Evolutionary conservation across 2,113 vertebrate genomes (phyloP), one percentile per base, ranked within the genome.

Genomic region (Leucopsar rothschildi): DNA sequence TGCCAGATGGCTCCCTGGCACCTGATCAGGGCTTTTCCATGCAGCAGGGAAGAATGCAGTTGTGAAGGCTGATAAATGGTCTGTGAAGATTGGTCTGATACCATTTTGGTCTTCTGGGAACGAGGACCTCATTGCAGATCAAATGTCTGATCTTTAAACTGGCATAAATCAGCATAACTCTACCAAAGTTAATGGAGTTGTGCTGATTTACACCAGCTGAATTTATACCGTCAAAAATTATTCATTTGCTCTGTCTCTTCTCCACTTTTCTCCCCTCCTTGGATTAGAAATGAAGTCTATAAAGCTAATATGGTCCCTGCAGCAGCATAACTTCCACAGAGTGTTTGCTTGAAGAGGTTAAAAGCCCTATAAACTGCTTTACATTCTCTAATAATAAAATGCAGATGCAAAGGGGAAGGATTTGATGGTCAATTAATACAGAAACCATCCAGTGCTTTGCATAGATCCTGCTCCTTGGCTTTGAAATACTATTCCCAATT

Each of bases 351-450:
- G 97, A 98, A 98, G 98, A 98, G 97, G 98, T 98, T 98, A 98
- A 98, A 98, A 98, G 97, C 92, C 95, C 95, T 97, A 92, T 97
- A 97, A 97, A 98, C 96, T 96, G 93, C 96, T 98, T 97, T 97
- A 97, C 97, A 91, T 97, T 98, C 96, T 96, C 97, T 93, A 96
- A 97, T 98, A 98, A 98, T 97, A 98, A 95, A 97, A 98, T 93
- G 82, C 98, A 99, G 98, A 98, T 98, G 98, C 98, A 97, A 97
- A 97, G 89, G 97, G 96, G 97, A 98, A 98, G 97, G 97, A 98
- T 98, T 98, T 98, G 98, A 99, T 98, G 98, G 98, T 98, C 98
- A 98, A 98, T 98, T 98, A 98, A 99, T 99, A 98, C 97, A 96
- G 97, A 98, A 97, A 97, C 97, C 97, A 97, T 88, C 96, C 97